Evolutionary conservation across 2,888 invertebrate species (phyloP), one percentile per base, ranked within the genome.

Genomic region (Adineta ricciae): DNA sequence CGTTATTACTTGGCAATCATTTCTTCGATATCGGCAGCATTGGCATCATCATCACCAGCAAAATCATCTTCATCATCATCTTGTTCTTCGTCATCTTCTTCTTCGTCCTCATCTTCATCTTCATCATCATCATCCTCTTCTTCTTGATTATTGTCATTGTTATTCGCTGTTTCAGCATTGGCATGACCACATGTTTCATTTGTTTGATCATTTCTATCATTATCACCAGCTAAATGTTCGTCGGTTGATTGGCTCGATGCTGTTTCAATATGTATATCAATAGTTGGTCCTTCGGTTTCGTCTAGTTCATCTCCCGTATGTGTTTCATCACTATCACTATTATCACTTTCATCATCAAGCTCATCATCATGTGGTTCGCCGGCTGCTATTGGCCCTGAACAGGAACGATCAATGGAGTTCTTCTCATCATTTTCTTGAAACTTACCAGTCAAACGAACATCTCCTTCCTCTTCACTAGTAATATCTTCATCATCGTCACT

Each of bases 31-130:
- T 86, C 86, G 32, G 84, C 86, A 52, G 16, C 49, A 36, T 36
- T 83, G n/a, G 27, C 64, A 49, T 83, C 50, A 0, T 46, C 84
- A 49, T 84, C 73, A 54, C 85, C 85, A 24, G 21, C 56, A 36
- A 50, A 52, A 24, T 82, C 5, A 46, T 46, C 46, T 8, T 46
- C 46, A 8, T 46, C 84, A 19, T 84, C 72, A 32, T 84, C 84
- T n/a, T 49, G 46, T 41, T 87, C 85, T 41, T 84, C 83, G 27
- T 88, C 88, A 46, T 87, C 90, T n/a, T 88, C 88, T 78, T 90
- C 91, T 56, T 91, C 91, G 50, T 91, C 91, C 38, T 91, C 91
- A n/a, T 90, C 92, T 86, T 91, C 88, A 32, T 89, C 89, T 46
- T 88, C 88, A 83, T 89, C 89, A 50, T 88, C 89, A 56, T 88